Percentiles rank a stretch among this genome's conserved stretches.
Evolutionary conservation across 2,888 invertebrate genomes (phyloP).

Genomic region (Scaptomyza caliginosa): DNA sequence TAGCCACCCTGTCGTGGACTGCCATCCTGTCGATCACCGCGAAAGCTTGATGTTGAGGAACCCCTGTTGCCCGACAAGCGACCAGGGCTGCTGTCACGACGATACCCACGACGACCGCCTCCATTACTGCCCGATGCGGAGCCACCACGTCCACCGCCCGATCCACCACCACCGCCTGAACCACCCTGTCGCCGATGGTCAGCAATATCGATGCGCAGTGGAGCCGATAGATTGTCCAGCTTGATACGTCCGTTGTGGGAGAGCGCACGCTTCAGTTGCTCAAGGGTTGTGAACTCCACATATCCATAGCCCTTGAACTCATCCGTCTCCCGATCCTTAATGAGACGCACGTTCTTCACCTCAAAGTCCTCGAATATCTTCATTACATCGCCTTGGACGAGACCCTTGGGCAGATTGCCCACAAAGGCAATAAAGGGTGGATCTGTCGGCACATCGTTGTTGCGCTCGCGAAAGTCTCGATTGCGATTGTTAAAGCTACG

Average conservation of each 20-base stretch:
- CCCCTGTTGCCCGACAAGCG: constrained; percentile 27
- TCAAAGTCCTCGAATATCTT: constrained; percentile 88
- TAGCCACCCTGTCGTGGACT: constrained; percentile 19
- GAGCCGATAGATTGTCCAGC: constrained; percentile 87
- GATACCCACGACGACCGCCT: constrained; percentile 36
- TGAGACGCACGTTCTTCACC: constrained; percentile 94
- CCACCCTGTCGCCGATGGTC: constrained; percentile 88
- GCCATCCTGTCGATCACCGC: constrained; percentile 16
- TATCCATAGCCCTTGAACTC: constrained; percentile 98
- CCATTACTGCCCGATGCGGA: constrained; percentile 52
- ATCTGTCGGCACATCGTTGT: constrained; percentile 91
- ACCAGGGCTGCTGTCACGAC: constrained; percentile 44
- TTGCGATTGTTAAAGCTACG: constrained; percentile 45
- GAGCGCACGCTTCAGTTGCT: constrained; percentile 92
- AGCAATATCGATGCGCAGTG: constrained; percentile 93
- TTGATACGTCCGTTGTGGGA: constrained; percentile 90
- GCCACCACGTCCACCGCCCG: constrained; percentile 66
- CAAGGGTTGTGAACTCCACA: constrained; percentile 95
- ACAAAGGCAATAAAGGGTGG: constrained; percentile 97
- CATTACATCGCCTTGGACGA: constrained; percentile 97
- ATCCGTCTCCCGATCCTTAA: constrained; percentile 97
- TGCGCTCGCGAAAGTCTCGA: constrained; percentile 54
- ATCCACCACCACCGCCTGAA: constrained; percentile 37
- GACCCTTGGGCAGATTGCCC: constrained; percentile 94
- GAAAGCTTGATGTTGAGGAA: constrained; percentile 17